phyloP scores from a whole-genome alignment of 1,140 invertebrate genomes.

The Trissolcus basalis region DNA sequence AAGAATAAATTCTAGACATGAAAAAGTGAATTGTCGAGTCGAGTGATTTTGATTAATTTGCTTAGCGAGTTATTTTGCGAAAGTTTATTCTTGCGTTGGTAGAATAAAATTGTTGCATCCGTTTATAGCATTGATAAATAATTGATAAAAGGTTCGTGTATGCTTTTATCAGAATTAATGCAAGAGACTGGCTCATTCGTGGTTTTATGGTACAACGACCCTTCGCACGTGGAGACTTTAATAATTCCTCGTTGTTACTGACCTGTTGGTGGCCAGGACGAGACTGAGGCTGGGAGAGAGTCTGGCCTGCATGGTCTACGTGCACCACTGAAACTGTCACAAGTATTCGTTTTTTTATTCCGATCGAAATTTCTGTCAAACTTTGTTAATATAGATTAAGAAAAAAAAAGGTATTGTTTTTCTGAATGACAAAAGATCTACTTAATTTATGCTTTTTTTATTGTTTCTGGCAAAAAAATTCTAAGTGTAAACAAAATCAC shows the following conservation, averaged over 20 bases:
- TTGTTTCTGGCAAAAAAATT: too few relatives aligned
- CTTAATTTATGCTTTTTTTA: constrained; percentile 5
- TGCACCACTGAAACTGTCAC: constrained; percentile 76
- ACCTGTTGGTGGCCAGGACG: constrained; percentile 76
- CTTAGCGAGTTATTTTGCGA: too few relatives aligned
- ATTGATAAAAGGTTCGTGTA: constrained; percentile 35
- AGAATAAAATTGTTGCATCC: neutral
- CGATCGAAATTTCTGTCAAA: constrained; percentile 58
- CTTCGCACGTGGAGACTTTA: constrained; percentile 57
- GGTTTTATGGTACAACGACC: constrained; percentile 57
- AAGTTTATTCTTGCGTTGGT: neutral
- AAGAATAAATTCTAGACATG: too few relatives aligned
- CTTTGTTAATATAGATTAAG: constrained; percentile 37
- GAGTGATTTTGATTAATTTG: too few relatives aligned
- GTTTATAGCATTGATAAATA: constrained; percentile 47
- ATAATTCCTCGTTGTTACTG: constrained; percentile 73
- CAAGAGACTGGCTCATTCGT: constrained; percentile 48
- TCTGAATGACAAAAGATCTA: too few relatives aligned
- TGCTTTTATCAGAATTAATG: constrained; percentile 54
- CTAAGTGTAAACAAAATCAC: too few relatives aligned
- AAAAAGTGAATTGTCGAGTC: too few relatives aligned
- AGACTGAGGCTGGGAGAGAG: constrained; percentile 75
- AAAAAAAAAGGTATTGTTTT: neutral
- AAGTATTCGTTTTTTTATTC: constrained; percentile 73
- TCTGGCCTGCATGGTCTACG: constrained; percentile 76